Conservation (phyloP, 1,140 invertebrate species). For the Pteromalus puparum region DNA sequence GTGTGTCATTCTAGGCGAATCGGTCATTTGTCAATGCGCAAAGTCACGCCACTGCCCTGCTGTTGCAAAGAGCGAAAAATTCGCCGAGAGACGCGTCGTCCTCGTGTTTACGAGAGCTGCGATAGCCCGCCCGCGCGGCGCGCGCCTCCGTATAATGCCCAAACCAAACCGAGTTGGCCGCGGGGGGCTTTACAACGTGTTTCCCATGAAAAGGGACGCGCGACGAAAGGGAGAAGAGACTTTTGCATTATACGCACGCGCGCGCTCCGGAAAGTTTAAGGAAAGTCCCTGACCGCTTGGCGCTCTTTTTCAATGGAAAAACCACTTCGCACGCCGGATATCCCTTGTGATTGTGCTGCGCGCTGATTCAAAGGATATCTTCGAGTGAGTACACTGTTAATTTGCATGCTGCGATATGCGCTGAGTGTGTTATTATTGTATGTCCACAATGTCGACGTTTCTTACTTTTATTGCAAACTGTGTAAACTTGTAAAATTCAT, state of each 20-base stretch:
- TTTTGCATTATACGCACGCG: background rate
- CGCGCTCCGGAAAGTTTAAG: background rate
- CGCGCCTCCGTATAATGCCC: too few relatives aligned
- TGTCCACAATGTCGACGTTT: too few relatives aligned
- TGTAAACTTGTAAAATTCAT: too few relatives aligned
- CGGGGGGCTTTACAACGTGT: background rate
- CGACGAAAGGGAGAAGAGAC: background rate
- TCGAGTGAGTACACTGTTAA: background rate
- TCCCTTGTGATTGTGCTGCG: constrained; percentile 8
- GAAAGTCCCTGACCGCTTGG: background rate
- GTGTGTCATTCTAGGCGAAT: background rate
- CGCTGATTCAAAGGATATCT: background rate
- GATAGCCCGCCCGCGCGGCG: too few relatives aligned
- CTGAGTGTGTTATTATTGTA: too few relatives aligned
- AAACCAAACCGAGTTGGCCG: background rate
- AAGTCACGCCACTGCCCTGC: background rate
- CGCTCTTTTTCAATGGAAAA: background rate
- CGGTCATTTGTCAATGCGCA: background rate
- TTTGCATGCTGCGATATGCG: too few relatives aligned
- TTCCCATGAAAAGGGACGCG: background rate
- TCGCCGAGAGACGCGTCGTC: background rate
- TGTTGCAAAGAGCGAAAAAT: constrained; percentile 1
- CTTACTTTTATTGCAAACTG: too few relatives aligned
- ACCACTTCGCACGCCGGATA: constrained; percentile 9
- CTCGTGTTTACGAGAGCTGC: background rate